These are phyloP conservation scores for Vireo altiloquus DNA, from an alignment of 2,113 vertebrate species.

Conservation along the genomic window DNA sequence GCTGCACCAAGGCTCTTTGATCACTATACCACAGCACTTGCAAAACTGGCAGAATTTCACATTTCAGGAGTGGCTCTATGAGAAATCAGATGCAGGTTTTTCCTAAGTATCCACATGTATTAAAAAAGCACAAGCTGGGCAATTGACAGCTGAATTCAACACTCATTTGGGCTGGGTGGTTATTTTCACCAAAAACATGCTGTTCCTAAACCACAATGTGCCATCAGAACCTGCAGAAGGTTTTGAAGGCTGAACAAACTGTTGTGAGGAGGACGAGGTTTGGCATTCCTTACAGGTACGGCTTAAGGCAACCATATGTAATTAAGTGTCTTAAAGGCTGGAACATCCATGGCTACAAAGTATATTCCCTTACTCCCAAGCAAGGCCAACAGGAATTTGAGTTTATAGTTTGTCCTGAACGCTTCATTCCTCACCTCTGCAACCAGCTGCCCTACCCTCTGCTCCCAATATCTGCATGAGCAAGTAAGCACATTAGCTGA, in stretches of 20 bases:
- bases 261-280: neutral
- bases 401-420: neutral
- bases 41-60: neutral
- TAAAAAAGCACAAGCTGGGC: neutral
- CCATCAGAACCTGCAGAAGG: neutral
- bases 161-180: neutral
- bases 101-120: neutral
- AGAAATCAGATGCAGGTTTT: neutral
- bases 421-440: neutral
- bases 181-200: neutral
- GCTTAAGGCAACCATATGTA: neutral
- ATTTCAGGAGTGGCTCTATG: neutral
- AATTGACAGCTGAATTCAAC: neutral
- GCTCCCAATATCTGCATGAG: neutral
- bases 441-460: neutral
- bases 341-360: neutral
- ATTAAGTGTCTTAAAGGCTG: neutral
- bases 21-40: neutral
- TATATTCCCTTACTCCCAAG: neutral
- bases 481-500: neutral
- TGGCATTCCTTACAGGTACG: neutral
- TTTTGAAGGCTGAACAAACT: neutral
- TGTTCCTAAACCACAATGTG: accelerated
- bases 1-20: accelerated
- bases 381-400: neutral